Evolutionary conservation across 2,113 vertebrate genomes (phyloP), one percentile per base, ranked within the genome.

Genomic region (Zosterops borbonicus): DNA sequence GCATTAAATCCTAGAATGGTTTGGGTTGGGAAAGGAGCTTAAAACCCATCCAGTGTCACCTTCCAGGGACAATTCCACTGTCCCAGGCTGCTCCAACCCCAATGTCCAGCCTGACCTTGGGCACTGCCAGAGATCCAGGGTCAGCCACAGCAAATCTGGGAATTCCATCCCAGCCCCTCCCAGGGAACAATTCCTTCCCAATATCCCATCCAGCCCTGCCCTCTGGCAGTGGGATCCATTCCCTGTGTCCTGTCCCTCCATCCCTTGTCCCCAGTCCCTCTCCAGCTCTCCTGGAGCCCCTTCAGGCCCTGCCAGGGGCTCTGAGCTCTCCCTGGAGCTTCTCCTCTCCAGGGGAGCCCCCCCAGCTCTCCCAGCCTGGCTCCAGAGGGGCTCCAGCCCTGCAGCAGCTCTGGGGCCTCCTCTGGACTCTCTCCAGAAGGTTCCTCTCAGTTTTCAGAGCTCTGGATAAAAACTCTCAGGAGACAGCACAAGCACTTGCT

Each of bases 341-440:
- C 68, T 33, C 81, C 22, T 63, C 39, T 63, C 39, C 80, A 62
- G 55, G 12, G 1, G 46, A 60, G 12, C 80, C 1, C 8, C 8
- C 80, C 80, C 80, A 83, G 80, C 16, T 62, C 21, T 63, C 41
- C 69, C 59, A 64, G 81, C 47, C 68, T 5, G 56, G 67, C 56
- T 83, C 70, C 83, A 85, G n/a, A 65, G 82, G 69, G 24, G 42
- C 35, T 67, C 75, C 65, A 63, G 75, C 49, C 42, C 67, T 42
- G 41, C 1, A 50, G 17, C 31, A 64, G 12, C 44, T 19, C 68
- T 0, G 0, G 1, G 21, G 1, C 0, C 3, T 33, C 21, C 42
- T 33, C 60, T 60, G 28, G 69, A 0, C 3, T 46, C 5, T 0
- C 2, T 41, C 78, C 53, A 39, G 37, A 21, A 20, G 4, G 7